Base-by-base conservation (phyloP, 2,113 vertebrate species). In the Burhinus oedicnemus region DNA sequence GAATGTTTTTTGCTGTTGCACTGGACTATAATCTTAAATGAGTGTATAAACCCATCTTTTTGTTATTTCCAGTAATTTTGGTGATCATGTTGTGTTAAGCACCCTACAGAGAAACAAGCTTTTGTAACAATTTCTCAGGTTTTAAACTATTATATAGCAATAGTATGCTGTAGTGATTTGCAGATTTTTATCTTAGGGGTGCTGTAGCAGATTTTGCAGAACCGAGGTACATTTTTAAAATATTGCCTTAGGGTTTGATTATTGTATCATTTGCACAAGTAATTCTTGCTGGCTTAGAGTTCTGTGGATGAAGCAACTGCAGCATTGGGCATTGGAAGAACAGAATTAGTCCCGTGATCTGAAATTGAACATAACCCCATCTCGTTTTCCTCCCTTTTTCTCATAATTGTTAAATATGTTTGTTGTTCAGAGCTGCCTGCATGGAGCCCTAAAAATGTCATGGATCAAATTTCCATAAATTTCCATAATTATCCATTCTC, bases 61-160 rank as follows among this genome's bases (percentile, higher is more conserved):
- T 86, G 55, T 82, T 83, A 49, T 91, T 97, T 95, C 70, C 82
- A 82, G 77, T 78, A 78, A 72, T 54, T 81, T 49, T 66, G 60
- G 23, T 77, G 52, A 9, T 4, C 5, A 17, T 85, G 65, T 6
- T 93, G 7, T 86, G 12, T 81, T 86, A 64, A 72, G 32, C 40
- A 64, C 11, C 52, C 38, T 15, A 8, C 70, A 85, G 81, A 87
- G 47, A 86, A 90, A 68, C n/a, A 30, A 88, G 38, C 12, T 75
- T 69, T 47, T 83, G 27, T 71, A 83, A 32, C 26, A 34, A 26
- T 36, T 83, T 92, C 57, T 62, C 52, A 40, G 44, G 10, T 71
- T 95, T 87, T 66, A 32, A 47, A 54, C 18, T 83, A 6, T 40
- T 58, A 29, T 25, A 21, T 42, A 25, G 7, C 51, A 36, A 52